Percentiles rank a stretch among this genome's conserved stretches.
Evolutionary conservation across 2,113 vertebrate genomes (phyloP).

Genomic region (Paralichthys olivaceus): DNA sequence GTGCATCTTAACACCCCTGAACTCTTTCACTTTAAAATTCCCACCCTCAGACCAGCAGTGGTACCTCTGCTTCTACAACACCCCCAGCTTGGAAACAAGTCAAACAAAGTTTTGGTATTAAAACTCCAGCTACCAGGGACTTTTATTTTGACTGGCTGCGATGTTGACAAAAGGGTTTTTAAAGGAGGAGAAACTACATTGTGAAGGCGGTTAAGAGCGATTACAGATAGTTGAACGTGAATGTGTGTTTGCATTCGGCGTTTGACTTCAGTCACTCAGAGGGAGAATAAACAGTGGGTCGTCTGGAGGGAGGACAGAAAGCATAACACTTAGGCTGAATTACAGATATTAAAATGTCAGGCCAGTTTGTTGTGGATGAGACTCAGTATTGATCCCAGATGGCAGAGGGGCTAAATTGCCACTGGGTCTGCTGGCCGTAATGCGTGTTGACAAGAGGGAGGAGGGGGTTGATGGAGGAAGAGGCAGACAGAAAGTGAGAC

Average conservation of each 20-base stretch:
- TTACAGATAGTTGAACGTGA: constrained; percentile 65
- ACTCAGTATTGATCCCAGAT: constrained; percentile 85
- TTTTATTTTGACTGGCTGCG: constrained; percentile 62
- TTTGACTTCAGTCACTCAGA: constrained; percentile 71
- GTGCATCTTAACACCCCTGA: constrained; percentile 21
- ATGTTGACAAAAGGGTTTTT: constrained; percentile 32
- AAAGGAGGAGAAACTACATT: constrained; percentile 43
- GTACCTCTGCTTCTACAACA: constrained; percentile 30
- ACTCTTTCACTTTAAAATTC: constrained; percentile 31
- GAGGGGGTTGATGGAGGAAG: constrained; percentile 52
- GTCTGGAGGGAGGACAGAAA: constrained; percentile 79
- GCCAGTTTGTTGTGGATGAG: constrained; percentile 75
- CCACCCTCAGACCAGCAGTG: constrained; percentile 21
- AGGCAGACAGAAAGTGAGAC: constrained; percentile 64
- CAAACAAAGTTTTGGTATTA: constrained; percentile 48
- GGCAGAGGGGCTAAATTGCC: constrained; percentile 75
- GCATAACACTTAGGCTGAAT: constrained; percentile 83
- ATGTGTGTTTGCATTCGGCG: constrained; percentile 54
- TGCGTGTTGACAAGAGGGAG: constrained; percentile 67
- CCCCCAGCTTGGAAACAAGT: constrained; percentile 33
- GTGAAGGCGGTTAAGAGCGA: constrained; percentile 55
- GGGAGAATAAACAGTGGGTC: constrained; percentile 72
- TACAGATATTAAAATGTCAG: constrained; percentile 85
- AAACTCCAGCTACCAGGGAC: constrained; percentile 40
- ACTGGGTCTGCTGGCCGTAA: constrained; percentile 70